phyloP scores from a whole-genome alignment of 2,113 vertebrate genomes.

The Eidolon helvum region DNA sequence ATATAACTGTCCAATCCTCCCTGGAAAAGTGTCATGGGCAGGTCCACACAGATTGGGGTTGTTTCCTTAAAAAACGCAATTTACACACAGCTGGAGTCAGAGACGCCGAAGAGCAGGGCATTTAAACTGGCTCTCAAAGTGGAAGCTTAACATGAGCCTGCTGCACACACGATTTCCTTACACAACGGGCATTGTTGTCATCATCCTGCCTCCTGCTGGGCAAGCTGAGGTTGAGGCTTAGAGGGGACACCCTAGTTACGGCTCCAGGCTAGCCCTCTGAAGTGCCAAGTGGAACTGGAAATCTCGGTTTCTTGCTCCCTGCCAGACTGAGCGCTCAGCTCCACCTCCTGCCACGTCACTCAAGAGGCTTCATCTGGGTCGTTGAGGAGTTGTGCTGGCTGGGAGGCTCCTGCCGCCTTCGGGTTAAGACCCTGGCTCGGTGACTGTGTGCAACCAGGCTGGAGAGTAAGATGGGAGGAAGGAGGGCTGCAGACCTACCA shows the following conservation, averaged over 20 bases:
- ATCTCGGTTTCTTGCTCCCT: not conserved
- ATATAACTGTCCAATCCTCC: too few species aligned
- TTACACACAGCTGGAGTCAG: not conserved
- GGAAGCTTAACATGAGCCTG: not conserved
- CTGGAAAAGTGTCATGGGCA: not conserved
- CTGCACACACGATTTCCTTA: too few species aligned
- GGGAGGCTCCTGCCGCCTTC: not conserved
- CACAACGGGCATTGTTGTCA: too few species aligned
- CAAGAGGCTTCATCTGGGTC: not conserved
- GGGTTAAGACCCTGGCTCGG: not conserved
- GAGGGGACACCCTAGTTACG: not conserved
- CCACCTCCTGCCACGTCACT: not conserved
- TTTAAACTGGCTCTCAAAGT: not conserved
- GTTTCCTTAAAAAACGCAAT: not conserved
- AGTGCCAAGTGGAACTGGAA: not conserved
- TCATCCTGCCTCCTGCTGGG: too few species aligned
- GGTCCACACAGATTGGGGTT: accelerated
- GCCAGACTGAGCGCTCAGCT: not conserved
- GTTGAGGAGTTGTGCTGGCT: not conserved
- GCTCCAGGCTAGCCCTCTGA: not conserved
- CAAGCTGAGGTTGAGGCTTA: too few species aligned
- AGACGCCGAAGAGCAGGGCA: accelerated
- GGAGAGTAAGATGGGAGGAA: not conserved
- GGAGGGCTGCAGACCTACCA: not conserved
- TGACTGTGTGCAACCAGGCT: not conserved